Percentiles rank a stretch among this genome's conserved stretches.
Evolutionary conservation across 2,797 vertebrate genomes (phyloP).

Genomic region (Amblyraja radiata): DNA sequence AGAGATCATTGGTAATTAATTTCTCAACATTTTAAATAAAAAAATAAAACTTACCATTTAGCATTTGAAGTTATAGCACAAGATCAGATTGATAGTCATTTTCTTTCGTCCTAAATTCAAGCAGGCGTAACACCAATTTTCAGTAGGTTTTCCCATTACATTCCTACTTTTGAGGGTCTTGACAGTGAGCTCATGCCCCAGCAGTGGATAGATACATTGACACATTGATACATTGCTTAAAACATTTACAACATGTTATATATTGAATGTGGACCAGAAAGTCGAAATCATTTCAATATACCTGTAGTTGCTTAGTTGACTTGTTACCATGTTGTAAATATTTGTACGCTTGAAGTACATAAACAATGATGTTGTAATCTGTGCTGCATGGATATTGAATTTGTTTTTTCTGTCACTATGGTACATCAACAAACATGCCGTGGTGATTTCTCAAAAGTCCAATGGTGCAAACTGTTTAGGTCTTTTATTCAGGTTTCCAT

Average conservation of each 20-base stretch:
- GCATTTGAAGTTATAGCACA: neutral
- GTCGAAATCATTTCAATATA: neutral
- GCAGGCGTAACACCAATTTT: neutral
- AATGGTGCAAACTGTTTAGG: neutral
- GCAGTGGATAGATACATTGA: neutral
- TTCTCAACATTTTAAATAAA: neutral
- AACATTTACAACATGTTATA: neutral
- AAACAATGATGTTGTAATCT: neutral
- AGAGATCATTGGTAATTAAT: neutral
- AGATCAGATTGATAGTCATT: neutral
- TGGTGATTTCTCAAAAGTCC: neutral
- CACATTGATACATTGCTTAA: too few species aligned
- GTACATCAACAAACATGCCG: neutral
- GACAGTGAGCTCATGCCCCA: neutral
- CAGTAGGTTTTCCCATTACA: neutral
- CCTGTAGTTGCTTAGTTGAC: neutral
- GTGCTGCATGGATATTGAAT: neutral
- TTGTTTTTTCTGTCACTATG: slow-evolving; percentile 7
- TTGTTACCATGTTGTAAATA: slow-evolving; percentile 17
- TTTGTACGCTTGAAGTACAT: slow-evolving; percentile 3
- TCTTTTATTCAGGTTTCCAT: neutral
- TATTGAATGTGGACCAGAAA: neutral
- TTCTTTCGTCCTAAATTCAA: neutral
- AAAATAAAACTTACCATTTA: neutral
- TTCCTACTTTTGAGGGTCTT: neutral